phyloP scores from a whole-genome alignment of 1,140 invertebrate species.

The Trigoniulus corallinus region DNA sequence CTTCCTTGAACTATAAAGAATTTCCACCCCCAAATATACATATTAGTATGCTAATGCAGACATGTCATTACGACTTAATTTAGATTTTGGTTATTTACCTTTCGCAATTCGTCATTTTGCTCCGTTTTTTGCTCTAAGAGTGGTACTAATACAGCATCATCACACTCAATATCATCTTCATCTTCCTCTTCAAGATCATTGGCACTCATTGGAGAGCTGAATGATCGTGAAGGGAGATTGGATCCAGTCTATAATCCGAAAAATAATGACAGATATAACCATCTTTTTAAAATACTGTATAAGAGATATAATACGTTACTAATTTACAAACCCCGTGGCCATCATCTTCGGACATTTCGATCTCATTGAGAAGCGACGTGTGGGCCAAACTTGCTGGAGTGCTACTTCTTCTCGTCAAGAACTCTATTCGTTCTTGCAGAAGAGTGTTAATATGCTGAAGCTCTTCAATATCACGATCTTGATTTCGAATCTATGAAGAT shows the following conservation, averaged over 20 bases:
- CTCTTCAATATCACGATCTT: constrained; percentile 38
- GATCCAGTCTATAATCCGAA: no score
- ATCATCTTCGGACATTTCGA: constrained; percentile 28
- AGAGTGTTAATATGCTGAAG: constrained; percentile 36
- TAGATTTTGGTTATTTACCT: neutral
- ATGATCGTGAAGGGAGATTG: no score
- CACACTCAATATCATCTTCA: constrained; percentile 27
- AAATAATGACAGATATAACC: neutral
- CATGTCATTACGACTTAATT: neutral
- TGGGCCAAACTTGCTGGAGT: constrained; percentile 17
- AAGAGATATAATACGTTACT: neutral
- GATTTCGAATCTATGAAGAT: constrained; percentile 25
- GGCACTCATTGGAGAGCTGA: neutral
- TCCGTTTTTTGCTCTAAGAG: neutral
- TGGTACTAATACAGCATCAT: constrained; percentile 12
- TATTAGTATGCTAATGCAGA: no score
- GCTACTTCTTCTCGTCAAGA: constrained; percentile 16
- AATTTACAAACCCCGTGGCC: neutral
- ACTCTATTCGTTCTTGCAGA: constrained; percentile 28
- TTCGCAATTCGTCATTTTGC: constrained; percentile 8
- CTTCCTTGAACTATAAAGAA: constrained; percentile 28
- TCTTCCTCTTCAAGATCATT: constrained; percentile 13
- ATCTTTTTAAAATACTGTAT: neutral
- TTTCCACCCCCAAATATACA: constrained; percentile 10
- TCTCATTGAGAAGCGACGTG: constrained; percentile 34